Evolutionary conservation across 2,888 invertebrate genomes (phyloP).

Genomic region (Zygaena filipendulae): DNA sequence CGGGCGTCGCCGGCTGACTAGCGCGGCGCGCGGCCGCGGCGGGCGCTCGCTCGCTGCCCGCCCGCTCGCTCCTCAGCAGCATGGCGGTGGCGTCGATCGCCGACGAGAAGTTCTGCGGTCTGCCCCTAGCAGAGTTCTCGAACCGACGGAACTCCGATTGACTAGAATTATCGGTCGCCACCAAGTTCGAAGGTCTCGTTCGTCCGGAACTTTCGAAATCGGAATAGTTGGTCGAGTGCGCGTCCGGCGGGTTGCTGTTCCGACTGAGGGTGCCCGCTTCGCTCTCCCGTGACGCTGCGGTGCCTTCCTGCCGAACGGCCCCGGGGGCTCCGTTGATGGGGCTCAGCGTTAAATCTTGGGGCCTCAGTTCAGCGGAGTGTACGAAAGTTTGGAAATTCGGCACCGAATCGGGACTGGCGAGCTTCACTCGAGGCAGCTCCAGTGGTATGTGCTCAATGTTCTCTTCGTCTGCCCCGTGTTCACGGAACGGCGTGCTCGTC

Average conservation of each 20-base stretch:
- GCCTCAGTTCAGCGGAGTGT: slow-evolving; percentile 39
- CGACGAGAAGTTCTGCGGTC: slow-evolving; percentile 47
- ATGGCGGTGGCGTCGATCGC: slow-evolving; percentile 38
- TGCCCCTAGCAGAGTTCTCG: slow-evolving; percentile 32
- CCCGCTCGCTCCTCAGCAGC: slow-evolving; percentile 37
- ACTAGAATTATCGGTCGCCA: slow-evolving; percentile 30
- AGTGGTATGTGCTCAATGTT: slow-evolving; percentile 28
- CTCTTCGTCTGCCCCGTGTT: slow-evolving; percentile 19
- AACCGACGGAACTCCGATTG: slow-evolving; percentile 44
- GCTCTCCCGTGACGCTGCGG: too few species aligned
- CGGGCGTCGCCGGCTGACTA: slow-evolving; percentile 21
- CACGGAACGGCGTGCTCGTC: slow-evolving; percentile 48
- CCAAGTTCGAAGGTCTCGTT: slow-evolving; percentile 36
- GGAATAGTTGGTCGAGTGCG: slow-evolving; percentile 34
- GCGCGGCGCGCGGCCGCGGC: slow-evolving; percentile 16
- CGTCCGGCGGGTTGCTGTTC: slow-evolving; percentile 25
- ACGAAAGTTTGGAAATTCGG: slow-evolving; percentile 38
- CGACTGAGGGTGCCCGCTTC: slow-evolving; percentile 27
- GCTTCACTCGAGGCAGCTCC: slow-evolving; percentile 23
- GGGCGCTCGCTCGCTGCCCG: slow-evolving; percentile 25
- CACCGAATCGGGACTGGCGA: slow-evolving; percentile 23
- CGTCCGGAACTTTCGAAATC: slow-evolving; percentile 42
- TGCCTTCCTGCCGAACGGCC: too few species aligned
- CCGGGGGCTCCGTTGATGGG: too few species aligned
- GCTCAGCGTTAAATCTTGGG: slow-evolving; percentile 44